Conservation (phyloP, 2,113 vertebrate species). For the Crotalus viridis region DNA sequence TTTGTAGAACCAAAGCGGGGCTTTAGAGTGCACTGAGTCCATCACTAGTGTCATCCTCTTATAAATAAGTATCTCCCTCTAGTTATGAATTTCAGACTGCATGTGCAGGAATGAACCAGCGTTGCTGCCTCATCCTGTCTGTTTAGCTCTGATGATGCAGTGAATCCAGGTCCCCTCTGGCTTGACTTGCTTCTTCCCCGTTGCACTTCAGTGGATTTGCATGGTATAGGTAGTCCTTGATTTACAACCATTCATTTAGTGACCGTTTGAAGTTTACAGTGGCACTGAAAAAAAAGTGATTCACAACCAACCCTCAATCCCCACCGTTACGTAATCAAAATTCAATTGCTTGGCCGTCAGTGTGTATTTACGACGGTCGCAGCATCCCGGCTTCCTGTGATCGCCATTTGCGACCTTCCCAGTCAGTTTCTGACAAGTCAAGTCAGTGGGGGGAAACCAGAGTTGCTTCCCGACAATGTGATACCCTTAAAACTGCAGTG, state of each 20-base stretch:
- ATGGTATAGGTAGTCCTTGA: neutral
- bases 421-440: neutral
- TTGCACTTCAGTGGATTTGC: neutral
- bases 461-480: neutral
- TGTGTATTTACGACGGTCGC: neutral
- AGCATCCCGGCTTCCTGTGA: neutral
- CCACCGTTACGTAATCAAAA: neutral
- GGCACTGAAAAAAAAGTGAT: neutral
- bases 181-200: neutral
- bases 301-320: neutral
- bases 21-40: neutral
- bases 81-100: neutral
- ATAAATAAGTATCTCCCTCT: neutral
- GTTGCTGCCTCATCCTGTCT: neutral
- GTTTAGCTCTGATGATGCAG: neutral
- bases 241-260: neutral
- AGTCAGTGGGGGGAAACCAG: neutral
- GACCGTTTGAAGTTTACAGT: neutral
- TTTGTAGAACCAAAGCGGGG: neutral
- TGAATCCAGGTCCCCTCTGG: neutral
- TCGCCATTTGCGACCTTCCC: neutral
- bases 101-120: neutral
- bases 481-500: neutral
- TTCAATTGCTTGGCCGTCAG: neutral
- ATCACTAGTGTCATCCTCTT: neutral